phyloP scores from a whole-genome alignment of 2,888 invertebrate species.

The Seladonia tumulorum region DNA sequence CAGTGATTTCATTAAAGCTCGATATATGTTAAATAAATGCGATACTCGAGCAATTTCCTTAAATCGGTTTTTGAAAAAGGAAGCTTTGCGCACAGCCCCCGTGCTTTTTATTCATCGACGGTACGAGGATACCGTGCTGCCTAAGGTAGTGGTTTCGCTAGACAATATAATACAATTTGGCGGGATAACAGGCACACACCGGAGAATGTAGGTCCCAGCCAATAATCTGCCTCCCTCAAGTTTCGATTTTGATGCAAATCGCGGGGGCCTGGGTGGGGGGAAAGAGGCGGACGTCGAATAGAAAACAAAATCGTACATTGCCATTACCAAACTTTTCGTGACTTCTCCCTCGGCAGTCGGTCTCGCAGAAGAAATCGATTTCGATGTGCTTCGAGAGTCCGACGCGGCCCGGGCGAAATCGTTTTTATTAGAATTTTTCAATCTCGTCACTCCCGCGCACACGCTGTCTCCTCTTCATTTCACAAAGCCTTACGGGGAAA shows the following conservation, averaged over 20 bases:
- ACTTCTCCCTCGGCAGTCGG: conserved; percentile 37
- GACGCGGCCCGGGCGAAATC: conserved; percentile 51
- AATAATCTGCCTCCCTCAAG: conserved; percentile 15
- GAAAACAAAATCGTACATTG: conserved; percentile 56
- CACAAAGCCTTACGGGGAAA: conserved; percentile 60
- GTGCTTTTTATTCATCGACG: not conserved
- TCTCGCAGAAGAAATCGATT: conserved; percentile 72
- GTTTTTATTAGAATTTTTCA: conserved; percentile 79
- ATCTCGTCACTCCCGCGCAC: conserved; percentile 60
- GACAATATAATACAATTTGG: conserved; percentile 4
- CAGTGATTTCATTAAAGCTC: not conserved
- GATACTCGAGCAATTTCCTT: not conserved
- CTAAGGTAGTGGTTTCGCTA: not conserved
- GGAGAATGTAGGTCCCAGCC: conserved; percentile 14
- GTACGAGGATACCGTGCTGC: not conserved
- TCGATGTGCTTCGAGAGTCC: conserved; percentile 56
- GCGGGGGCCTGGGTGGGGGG: not conserved
- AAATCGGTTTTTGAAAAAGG: not conserved
- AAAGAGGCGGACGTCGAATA: conserved; percentile 5
- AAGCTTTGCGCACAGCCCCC: not conserved
- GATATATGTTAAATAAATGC: not conserved
- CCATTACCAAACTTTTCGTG: conserved; percentile 61
- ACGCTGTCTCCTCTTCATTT: conserved; percentile 65
- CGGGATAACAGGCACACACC: not conserved
- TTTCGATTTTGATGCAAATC: conserved; percentile 59